A percentile compares a stretch with the other conserved stretches of the same genome.
Conservation (phyloP, 2,113 vertebrate species). For the Gavialis gangeticus region DNA sequence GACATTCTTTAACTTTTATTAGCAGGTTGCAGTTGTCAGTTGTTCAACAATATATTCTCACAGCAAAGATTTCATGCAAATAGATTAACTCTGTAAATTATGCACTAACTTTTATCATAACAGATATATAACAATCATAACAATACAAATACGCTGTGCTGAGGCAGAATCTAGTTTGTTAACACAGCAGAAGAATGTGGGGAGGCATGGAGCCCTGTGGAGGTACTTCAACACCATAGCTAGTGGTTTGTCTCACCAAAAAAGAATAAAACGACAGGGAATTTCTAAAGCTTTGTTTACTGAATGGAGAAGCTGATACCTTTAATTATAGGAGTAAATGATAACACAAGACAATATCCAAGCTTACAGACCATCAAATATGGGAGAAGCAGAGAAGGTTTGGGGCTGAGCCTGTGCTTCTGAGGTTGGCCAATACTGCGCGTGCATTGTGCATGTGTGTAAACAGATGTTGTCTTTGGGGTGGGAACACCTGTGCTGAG, state of each 20-base stretch:
- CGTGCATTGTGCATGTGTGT: not conserved
- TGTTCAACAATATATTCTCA: not conserved
- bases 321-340: constrained; percentile 44
- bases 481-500: no score
- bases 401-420: constrained; percentile 19
- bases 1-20: not conserved
- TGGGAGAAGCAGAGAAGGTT: constrained; percentile 45
- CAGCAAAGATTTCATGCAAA: not conserved
- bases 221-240: no score
- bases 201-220: no score
- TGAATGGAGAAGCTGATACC: constrained; percentile 56
- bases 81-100: not conserved
- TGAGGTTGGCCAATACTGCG: constrained; percentile 62
- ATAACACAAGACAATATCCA: constrained; percentile 64
- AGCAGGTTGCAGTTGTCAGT: not conserved
- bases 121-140: not conserved
- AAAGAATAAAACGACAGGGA: not conserved
- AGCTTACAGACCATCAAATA: constrained; percentile 41
- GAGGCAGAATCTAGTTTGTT: not conserved
- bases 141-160: not conserved
- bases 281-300: constrained; percentile 6
- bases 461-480: no score
- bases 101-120: not conserved
- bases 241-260: no score
- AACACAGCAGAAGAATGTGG: no score